Conservation (phyloP, 2,797 vertebrate genomes). For the Argentina silus region DNA sequence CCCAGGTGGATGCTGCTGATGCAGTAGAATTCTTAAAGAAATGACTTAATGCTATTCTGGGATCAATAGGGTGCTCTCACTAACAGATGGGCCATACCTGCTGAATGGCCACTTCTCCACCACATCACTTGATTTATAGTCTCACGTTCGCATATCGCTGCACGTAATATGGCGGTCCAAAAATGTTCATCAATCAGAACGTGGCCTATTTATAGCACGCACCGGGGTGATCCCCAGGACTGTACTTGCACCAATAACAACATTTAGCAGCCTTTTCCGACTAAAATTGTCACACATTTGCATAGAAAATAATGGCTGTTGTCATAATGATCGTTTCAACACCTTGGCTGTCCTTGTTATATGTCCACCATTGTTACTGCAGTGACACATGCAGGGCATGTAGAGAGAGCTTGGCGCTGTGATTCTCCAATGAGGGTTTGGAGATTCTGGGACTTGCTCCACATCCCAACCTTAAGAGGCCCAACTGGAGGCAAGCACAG, state of each 20-base stretch:
- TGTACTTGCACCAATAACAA: not conserved
- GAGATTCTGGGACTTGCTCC: too few species aligned
- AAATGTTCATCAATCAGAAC: conserved; percentile 22
- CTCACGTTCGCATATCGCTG: conserved; percentile 1
- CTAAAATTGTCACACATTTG: conserved; percentile 8
- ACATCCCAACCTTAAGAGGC: too few species aligned
- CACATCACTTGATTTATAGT: conserved; percentile 50
- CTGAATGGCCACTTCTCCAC: conserved; percentile 48
- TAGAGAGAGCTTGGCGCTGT: too few species aligned
- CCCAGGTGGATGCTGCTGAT: conserved; percentile 61
- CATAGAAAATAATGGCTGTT: conserved; percentile 6
- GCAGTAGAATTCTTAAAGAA: conserved; percentile 63
- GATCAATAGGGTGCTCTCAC: conserved; percentile 60
- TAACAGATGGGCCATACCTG: conserved; percentile 63
- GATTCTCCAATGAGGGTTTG: too few species aligned
- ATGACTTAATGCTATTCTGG: conserved; percentile 64
- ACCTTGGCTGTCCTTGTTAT: too few species aligned
- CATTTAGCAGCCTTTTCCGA: conserved; percentile 1
- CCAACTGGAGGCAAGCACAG: too few species aligned
- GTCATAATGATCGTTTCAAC: too few species aligned
- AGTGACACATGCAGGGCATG: too few species aligned
- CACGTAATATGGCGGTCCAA: conserved; percentile 9
- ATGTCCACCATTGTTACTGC: too few species aligned
- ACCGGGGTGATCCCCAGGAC: not conserved
- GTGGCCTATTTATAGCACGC: not conserved